Percentiles rank a stretch among this genome's conserved stretches.
Evolutionary conservation across 2,888 invertebrate species (phyloP).

Genomic region (Saturnia pavonia): DNA sequence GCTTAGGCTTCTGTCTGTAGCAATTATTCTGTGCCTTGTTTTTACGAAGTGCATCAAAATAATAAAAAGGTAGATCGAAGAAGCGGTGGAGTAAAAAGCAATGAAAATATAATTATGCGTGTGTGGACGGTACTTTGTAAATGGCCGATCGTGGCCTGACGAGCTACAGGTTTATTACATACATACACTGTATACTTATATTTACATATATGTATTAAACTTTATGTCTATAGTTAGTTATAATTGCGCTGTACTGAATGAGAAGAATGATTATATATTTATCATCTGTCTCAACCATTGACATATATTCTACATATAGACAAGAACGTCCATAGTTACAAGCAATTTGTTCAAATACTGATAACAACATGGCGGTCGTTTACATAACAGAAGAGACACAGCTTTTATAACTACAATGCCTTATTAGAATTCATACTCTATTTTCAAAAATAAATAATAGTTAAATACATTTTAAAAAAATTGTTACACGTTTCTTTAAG

Average conservation of each 20-base stretch:
- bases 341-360: too few species aligned
- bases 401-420: too few species aligned
- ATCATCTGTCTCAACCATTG: too few species aligned
- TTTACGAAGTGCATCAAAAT: background rate
- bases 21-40: background rate
- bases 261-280: background rate
- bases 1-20: background rate
- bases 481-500: too few species aligned
- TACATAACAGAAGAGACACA: too few species aligned
- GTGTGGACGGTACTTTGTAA: background rate
- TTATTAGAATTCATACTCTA: too few species aligned
- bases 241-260: background rate
- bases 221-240: background rate
- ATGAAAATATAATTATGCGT: conserved; percentile 2
- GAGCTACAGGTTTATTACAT: background rate
- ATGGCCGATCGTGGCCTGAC: background rate
- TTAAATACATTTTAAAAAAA: too few species aligned
- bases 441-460: too few species aligned
- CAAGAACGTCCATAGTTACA: too few species aligned
- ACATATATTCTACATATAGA: too few species aligned
- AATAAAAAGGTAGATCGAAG: background rate
- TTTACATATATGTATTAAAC: background rate
- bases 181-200: background rate
- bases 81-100: background rate
- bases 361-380: too few species aligned